phyloP scores from a whole-genome alignment of 2,797 vertebrate genomes.

The Sebastes glaucus region DNA sequence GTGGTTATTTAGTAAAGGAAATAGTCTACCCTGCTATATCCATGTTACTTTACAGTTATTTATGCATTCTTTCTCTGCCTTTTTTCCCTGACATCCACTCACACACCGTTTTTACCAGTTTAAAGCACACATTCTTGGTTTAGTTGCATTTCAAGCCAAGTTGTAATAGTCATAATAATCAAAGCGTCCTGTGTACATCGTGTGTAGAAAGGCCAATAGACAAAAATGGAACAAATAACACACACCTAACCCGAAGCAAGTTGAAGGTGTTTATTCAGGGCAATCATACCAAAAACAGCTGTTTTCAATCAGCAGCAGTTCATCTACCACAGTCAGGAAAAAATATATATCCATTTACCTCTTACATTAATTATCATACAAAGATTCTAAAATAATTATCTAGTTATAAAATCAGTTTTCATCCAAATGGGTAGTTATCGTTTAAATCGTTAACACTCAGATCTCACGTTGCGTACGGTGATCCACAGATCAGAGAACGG shows the following conservation, averaged over 20 bases:
- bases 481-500: not conserved
- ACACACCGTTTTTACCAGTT: not conserved
- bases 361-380: constrained; percentile 48
- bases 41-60: not conserved
- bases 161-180: not conserved
- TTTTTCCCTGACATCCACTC: not conserved
- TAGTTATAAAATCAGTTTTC: constrained; percentile 45
- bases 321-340: constrained; percentile 30
- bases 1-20: not conserved
- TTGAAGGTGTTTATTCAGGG: constrained; percentile 59
- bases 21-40: not conserved
- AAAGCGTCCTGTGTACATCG: not conserved
- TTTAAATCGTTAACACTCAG: constrained; percentile 15
- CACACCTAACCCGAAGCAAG: not conserved
- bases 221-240: not conserved
- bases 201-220: not conserved
- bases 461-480: constrained; percentile 16
- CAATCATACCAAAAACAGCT: constrained; percentile 50
- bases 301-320: constrained; percentile 37
- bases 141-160: not conserved
- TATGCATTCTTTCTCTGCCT: not conserved
- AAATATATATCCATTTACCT: constrained; percentile 62
- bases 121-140: not conserved
- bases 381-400: constrained; percentile 61
- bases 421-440: constrained; percentile 7